phyloP scores from a whole-genome alignment of 2,113 vertebrate genomes.

The Camelus bactrianus region DNA sequence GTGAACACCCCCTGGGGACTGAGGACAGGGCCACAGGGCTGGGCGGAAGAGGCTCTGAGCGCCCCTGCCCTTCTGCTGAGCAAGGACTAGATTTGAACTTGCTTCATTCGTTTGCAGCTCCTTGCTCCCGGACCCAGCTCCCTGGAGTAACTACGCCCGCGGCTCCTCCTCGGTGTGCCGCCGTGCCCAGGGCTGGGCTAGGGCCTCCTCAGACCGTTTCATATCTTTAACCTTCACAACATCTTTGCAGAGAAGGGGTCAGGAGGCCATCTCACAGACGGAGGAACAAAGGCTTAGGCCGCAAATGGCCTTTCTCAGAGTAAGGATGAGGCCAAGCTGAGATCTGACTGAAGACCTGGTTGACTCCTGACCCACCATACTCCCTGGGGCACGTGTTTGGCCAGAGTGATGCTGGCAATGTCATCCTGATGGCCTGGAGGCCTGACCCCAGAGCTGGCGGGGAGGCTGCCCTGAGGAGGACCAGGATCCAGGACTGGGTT shows the following conservation, averaged over 20 bases:
- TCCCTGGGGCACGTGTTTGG: background rate
- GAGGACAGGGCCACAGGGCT: fast-evolving
- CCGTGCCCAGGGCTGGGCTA: background rate
- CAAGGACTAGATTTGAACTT: background rate
- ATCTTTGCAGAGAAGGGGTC: background rate
- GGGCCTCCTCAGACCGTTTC: background rate
- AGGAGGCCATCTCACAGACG: background rate
- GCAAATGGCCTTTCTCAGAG: fast-evolving
- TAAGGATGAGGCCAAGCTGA: background rate
- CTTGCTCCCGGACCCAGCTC: background rate
- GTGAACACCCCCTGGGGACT: background rate
- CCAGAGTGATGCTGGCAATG: background rate
- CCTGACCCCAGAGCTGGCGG: background rate
- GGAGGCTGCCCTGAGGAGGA: background rate
- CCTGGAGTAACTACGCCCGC: fast-evolving
- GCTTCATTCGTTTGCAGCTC: background rate
- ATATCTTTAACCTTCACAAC: background rate
- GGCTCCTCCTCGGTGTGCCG: fast-evolving
- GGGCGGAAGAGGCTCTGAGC: background rate
- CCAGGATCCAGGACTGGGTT: fast-evolving
- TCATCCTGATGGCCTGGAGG: background rate
- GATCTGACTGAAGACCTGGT: background rate
- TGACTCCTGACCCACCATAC: fast-evolving
- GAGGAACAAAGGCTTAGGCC: background rate
- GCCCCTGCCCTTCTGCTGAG: background rate